Percentiles rank a stretch among this genome's conserved stretches.
Conservation (phyloP, 2,888 invertebrate species). For the Microchrysa polita region DNA sequence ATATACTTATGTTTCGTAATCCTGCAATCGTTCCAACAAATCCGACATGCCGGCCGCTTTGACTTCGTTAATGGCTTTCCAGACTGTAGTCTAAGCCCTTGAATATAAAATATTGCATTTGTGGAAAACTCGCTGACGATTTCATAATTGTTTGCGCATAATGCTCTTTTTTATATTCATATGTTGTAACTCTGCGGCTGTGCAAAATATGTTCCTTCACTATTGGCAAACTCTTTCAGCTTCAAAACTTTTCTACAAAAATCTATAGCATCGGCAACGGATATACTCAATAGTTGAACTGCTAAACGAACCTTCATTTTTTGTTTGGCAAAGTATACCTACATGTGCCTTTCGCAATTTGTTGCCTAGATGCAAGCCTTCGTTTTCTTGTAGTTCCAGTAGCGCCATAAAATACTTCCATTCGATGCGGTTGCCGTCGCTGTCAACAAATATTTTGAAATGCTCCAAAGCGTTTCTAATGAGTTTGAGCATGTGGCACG, state of each 20-base stretch:
- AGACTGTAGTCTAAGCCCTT: not conserved
- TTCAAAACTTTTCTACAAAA: too few species aligned
- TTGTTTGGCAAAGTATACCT: conserved; percentile 34
- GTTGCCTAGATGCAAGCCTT: conserved; percentile 39
- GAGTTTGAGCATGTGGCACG: not conserved
- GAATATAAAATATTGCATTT: conserved; percentile 27
- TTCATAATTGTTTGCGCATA: not conserved
- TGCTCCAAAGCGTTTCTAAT: not conserved
- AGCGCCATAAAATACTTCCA: conserved; percentile 5
- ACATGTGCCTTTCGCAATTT: conserved; percentile 39
- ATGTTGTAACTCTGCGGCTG: not conserved
- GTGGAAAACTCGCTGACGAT: not conserved
- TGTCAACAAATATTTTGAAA: conserved; percentile 10
- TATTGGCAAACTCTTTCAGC: too few species aligned
- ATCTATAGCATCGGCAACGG: too few species aligned
- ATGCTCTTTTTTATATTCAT: not conserved
- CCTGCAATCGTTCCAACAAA: conserved; percentile 17
- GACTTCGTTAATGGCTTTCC: not conserved
- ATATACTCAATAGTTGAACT: conserved; percentile 22
- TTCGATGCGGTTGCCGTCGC: conserved; percentile 16
- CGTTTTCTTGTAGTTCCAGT: conserved; percentile 24
- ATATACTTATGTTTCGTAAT: not conserved
- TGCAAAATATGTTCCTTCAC: too few species aligned
- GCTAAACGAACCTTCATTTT: conserved; percentile 44
- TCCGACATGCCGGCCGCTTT: conserved; percentile 4